A percentile compares a stretch with the other conserved stretches of the same genome.
These are phyloP conservation scores for Doris montereyensis DNA, from an alignment of 2,888 invertebrate genomes.

Conservation along the genomic window DNA sequence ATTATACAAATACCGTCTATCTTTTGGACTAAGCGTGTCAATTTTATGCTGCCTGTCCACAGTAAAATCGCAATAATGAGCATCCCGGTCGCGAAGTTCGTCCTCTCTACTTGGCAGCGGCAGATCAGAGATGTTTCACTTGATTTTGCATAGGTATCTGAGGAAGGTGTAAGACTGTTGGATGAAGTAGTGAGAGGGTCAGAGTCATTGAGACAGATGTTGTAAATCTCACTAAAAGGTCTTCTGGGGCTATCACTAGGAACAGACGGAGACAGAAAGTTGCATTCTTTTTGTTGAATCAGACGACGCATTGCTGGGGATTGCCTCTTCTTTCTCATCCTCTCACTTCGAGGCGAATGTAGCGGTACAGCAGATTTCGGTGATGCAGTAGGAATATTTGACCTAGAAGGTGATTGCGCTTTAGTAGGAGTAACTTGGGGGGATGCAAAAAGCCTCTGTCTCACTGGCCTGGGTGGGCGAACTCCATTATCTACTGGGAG, in stretches of 20 bases:
- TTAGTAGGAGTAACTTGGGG: background rate
- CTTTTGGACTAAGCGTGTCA: slow-evolving; percentile 46
- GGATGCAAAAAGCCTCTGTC: slow-evolving; percentile 20
- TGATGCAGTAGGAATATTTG: background rate
- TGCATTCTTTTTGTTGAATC: slow-evolving; percentile 25
- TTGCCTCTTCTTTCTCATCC: background rate
- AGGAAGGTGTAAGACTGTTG: slow-evolving; percentile 38
- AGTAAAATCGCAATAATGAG: slow-evolving; percentile 65
- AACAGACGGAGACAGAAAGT: background rate
- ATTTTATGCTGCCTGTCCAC: slow-evolving; percentile 63
- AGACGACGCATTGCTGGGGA: background rate
- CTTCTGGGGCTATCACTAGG: background rate
- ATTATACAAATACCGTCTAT: background rate
- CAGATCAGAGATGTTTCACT: slow-evolving; percentile 44
- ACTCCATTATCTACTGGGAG: background rate
- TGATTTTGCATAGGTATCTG: slow-evolving; percentile 55
- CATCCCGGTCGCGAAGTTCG: slow-evolving; percentile 59
- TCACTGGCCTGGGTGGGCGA: background rate
- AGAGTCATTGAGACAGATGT: slow-evolving; percentile 7
- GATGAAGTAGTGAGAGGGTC: slow-evolving; percentile 33
- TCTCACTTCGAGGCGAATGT: background rate
- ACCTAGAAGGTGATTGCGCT: background rate
- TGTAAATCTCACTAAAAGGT: background rate
- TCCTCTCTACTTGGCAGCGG: slow-evolving; percentile 47
- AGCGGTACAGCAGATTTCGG: background rate